phyloP scores from a whole-genome alignment of 2,888 invertebrate species.

The Hoplodrina ambigua region DNA sequence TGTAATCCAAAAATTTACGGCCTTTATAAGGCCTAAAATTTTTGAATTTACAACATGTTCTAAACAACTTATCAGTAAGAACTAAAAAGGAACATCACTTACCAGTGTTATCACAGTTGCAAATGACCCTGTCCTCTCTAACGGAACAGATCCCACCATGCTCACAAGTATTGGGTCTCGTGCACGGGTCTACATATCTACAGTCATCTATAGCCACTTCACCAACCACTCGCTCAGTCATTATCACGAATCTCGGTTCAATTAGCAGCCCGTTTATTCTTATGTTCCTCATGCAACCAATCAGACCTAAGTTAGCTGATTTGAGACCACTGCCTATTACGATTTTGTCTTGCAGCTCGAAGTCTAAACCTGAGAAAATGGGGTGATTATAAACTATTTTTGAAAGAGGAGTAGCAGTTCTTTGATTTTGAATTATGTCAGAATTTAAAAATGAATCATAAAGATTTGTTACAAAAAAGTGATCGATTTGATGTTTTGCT shows the following conservation, averaged over 20 bases:
- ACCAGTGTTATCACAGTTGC: slow-evolving; percentile 96
- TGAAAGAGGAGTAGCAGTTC: slow-evolving; percentile 8
- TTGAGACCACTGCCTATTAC: slow-evolving; percentile 95
- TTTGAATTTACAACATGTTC: too few relatives aligned
- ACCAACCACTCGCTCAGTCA: slow-evolving; percentile 95
- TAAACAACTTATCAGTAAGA: background rate
- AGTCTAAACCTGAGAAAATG: slow-evolving; percentile 87
- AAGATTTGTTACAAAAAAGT: too few relatives aligned
- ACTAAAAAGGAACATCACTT: slow-evolving; percentile 31
- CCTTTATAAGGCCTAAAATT: too few relatives aligned
- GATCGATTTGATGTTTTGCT: slow-evolving; percentile 2
- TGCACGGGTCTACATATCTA: slow-evolving; percentile 96
- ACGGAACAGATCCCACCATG: slow-evolving; percentile 98
- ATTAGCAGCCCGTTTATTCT: slow-evolving; percentile 95
- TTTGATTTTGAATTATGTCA: slow-evolving; percentile 14
- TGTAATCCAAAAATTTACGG: too few relatives aligned
- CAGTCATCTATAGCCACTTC: slow-evolving; percentile 97
- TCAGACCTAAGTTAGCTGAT: slow-evolving; percentile 93
- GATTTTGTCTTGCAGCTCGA: slow-evolving; percentile 93
- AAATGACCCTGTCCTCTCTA: slow-evolving; percentile 95
- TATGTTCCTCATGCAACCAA: slow-evolving; percentile 97
- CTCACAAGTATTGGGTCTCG: slow-evolving; percentile 97
- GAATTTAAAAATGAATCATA: too few relatives aligned
- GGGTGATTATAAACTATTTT: slow-evolving; percentile 30
- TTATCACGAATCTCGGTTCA: slow-evolving; percentile 95